Evolutionary conservation across 1,140 invertebrate species (phyloP), one percentile per base, ranked within the genome.

Genomic region (Calycopis cecrops): DNA sequence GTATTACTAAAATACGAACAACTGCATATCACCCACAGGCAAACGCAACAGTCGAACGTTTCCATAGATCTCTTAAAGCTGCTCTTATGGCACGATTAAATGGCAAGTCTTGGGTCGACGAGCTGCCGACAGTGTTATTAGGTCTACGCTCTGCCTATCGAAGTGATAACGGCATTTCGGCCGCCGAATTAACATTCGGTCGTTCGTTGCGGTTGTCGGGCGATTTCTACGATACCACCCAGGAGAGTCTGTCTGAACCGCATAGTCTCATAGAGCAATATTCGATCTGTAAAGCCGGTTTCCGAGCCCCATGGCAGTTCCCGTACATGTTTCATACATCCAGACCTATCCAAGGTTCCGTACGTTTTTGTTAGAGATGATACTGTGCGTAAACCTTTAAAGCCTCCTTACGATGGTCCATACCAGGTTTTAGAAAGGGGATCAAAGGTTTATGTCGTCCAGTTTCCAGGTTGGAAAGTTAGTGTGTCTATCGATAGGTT

Each of bases 61-160:
- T 62, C 17, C 87, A 90, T 65, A 57, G 81, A 1, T 54, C 68
- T 37, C 54, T 90, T n/a, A 89, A 90, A 58, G 48, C 6, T 28
- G 21, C 21, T 2, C 21, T 28, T 3, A 28, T 6, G 2, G 6
- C 21, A 6, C 2, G 21, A 28, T 28, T 28, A 6, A 28, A 28
- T 6, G 21, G 21, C 21, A 6, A 28, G 21, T 28, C 21, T 2
- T 28, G 21, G 21, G 6, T 28, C 6, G 6, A 28, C 6, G 21
- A 28, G 21, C 6, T 28, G 6, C 21, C 21, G 6, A 28, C 2
- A 28, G 21, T 28, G 21, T 6, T 28, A 6, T 28, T 28, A 3
- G 21, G 21, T 6, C 21, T 6, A 28, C 2, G 21, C 2, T 2
- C 21, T 28, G 21, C 21, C 2, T 2, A 3, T 2, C 69, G 47